Base-by-base conservation (phyloP, 2,113 vertebrate species). In the Halichoeres trimaculatus region DNA sequence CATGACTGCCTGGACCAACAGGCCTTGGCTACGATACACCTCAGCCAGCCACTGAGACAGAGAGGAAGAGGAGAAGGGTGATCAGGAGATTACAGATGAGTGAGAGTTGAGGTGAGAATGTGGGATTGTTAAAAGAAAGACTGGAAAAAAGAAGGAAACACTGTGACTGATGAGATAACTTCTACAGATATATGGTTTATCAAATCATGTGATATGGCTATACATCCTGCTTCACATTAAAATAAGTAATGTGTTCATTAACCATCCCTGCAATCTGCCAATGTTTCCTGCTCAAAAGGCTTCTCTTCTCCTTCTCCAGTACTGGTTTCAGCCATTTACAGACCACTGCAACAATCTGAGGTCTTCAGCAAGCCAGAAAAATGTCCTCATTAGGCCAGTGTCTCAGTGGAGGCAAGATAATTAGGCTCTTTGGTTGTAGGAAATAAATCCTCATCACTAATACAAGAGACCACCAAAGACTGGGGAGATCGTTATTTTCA, bases 1-100 rank as follows among this genome's bases (percentile, higher is more conserved):
- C 96, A 98, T 94, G 54, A 97, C 96, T 17, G 97, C 97, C 88
- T 96, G 96, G 19, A 93, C 61, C 93, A 98, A 94, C 92, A 99
- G 95, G 47, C 95, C 94, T 81, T 99, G 97, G 19, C 92, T 95
- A 24, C 93, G 91, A 90, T 98, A 98, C 0, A 98, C 91, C 51
- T 95, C 92, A 2, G 97, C 97, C 80, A 99, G 88, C 98, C 97
- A 99, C 98, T 99, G 78, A 48, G 13, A 51, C 48, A 7, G 45
- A 13, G 24, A 22, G 19, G 43, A 30, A 1, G 48, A 41, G 23
- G 38, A 20, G 16, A 17, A 1, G 23, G 17, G 19, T 1, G 7
- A 51, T 20, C 24, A 10, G 13, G 50, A 30, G 8, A 52, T 16
- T 4, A 40, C 19, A 22, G 19, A 76, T 48, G 36, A 65, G 57